These are phyloP conservation scores for Thinocorus orbignyianus DNA, from an alignment of 2,113 vertebrate species.

Conservation along the genomic window DNA sequence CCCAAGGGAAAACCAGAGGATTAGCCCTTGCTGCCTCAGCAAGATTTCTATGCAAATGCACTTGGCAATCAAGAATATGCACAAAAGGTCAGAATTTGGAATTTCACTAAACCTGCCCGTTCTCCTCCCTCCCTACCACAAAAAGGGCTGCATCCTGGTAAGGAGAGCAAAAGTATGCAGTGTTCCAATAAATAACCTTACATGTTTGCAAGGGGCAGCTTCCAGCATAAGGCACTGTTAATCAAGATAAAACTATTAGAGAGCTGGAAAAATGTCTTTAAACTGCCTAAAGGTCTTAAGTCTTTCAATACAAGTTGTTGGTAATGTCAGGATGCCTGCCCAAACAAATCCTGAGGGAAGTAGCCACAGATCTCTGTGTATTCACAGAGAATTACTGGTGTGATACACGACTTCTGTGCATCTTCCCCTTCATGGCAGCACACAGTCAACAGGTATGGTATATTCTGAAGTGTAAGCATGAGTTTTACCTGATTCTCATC, in stretches of 20 bases:
- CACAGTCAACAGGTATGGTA: neutral
- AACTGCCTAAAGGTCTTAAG: neutral
- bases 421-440: neutral
- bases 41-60: neutral
- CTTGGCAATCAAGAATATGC: neutral
- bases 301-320: neutral
- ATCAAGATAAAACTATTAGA: neutral
- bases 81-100: neutral
- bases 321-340: neutral
- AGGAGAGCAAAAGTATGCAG: neutral
- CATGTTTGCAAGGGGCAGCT: neutral
- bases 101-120: neutral
- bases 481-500: constrained; percentile 89
- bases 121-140: neutral
- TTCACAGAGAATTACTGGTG: neutral
- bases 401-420: neutral
- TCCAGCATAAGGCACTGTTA: neutral
- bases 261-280: neutral
- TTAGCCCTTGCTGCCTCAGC: neutral
- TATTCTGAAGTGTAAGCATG: accelerated
- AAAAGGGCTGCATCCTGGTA: neutral
- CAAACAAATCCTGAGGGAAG: neutral
- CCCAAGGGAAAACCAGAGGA: neutral
- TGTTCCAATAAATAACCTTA: neutral
- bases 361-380: neutral